Base-by-base conservation (phyloP, 2,113 vertebrate genomes). In the Chelonoidis abingdonii region DNA sequence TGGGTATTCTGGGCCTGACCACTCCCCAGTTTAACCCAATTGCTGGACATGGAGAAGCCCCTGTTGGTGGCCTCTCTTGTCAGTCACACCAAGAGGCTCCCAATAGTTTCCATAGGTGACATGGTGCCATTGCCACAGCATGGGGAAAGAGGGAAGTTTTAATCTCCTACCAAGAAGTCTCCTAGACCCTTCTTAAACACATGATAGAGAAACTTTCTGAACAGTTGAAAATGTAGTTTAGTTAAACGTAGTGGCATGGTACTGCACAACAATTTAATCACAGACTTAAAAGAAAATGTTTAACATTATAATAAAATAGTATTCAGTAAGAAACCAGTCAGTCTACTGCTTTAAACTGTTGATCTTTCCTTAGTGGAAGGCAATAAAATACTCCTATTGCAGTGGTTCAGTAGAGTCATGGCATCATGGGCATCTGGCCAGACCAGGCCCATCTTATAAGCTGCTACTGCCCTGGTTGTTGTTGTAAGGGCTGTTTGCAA, bases 391-490 rank as follows among this genome's bases (percentile, higher is more conserved):
- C 35, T 49, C 81, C 62, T 96, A 57, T 17, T 87, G 90, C 50
- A n/a, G 78, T 24, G 83, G 90, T 88, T 14, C n/a, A 86, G 35
- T 75, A 56, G 86, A 88, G 87, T 89, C 93, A 44, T 83, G 76
- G 62, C 81, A 35, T 44, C 86, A 76, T 62, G 76, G 97, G 96
- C 97, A 95, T 50, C 80, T 88, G 88, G 96, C 96, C 96, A 97
- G 84, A 92, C 38, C 29, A 93, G 86, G 92, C 91, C 97, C 95
- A 97, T 96, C 94, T 92, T 93, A 92, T 97, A 98, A 97, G 93
- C 92, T 96, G 93, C 94, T 83, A 2, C 89, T 97, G 93, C 87
- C 95, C 97, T 96, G 89, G 72, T 97, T 97, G 93, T 80, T 91
- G 84, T 87, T 91, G 83, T 88, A 94, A 88, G 92, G 88, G 88